Base-by-base conservation (phyloP, 2,113 vertebrate species). In the Halcyon senegalensis region DNA sequence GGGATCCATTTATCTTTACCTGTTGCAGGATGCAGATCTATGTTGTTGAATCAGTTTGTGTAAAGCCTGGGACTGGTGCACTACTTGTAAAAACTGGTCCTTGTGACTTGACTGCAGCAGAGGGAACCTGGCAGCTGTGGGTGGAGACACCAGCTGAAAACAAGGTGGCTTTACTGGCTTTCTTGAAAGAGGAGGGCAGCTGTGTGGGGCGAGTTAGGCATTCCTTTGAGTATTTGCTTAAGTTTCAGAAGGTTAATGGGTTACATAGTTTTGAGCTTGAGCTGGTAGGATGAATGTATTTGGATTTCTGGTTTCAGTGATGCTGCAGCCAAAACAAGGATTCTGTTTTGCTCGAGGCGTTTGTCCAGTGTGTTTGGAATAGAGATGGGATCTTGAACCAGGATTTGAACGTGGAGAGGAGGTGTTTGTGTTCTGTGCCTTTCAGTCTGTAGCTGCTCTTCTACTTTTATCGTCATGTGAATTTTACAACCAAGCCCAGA, bases 241-340 rank as follows among this genome's bases (percentile, higher is more conserved):
- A 19, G 1, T 70, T 89, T 88, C 59, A 28, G 56, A 50, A 66
- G 59, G 55, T 84, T 35, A 63, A 50, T 80, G 63, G 79, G 51
- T 90, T 53, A 51, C 33, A 11, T 62, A 58, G 41, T 78, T 93
- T 44, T 35, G 41, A 82, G 80, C 31, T 60, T 1, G 3, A 84
- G 73, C 80, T 87, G 43, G n/a, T 72, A 21, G 80, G 56, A 11
- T 35, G 33, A 55, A 18, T 30, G 3, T 28, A 2, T 90, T 68
- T 91, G 73, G 39, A 35, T 87, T 87, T 70, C 33, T 93, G 88
- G n/a, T 88, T 94, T 92, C 63, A 53, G 33, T 60, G 86, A 33
- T 66, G 9, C 23, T 82, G 56, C 41, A 84, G 2, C 35, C 1
- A 1, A 39, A 33, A 30, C 51, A 25, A 66, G 23, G 58, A 6